Evolutionary conservation across 1,140 invertebrate species (phyloP), one percentile per base, ranked within the genome.

Genomic region (Carcinoscorpius rotundicauda): DNA sequence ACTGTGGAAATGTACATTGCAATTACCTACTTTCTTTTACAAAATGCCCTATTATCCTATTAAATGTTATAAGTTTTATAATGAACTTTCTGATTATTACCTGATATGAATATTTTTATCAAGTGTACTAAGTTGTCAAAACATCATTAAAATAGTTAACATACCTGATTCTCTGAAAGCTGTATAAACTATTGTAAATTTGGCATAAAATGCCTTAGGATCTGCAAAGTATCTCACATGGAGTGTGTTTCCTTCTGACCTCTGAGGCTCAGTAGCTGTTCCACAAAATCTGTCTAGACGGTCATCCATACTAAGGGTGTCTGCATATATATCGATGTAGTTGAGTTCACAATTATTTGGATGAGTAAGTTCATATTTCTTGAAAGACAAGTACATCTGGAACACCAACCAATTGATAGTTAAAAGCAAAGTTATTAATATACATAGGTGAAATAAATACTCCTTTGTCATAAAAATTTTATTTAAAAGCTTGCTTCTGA

Each of bases 271-370:
- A 0, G 87, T 87, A 6, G 87, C 84, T 10, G 86, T 88, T 0
- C 88, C 87, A 73, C 89, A 92, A 52, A 72, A 73, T 51, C 67
- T 62, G 6, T 66, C 65, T 59, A 68, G 66, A n/a, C 65, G 64
- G 3, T 51, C 64, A 29, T 65, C 63, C 78, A 57, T 81, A 77
- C 69, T 87, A 82, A 49, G 86, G 85, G 63, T 80, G 76, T 64
- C 83, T 81, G 5, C 82, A 81, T 75, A 89, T 88, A 92, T 80
- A 74, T 91, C 86, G 56, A 91, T 79, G 73, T 87, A 90, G 76
- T 91, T 91, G 9, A 80, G 81, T n/a, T 87, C 84, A 71, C 89
- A 92, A 70, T 91, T 87, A 74, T 92, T 91, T 3, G 88, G 88
- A 70, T 83, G 84, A 56, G 81, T 81, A 67, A 91, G 76, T 53